phyloP scores from a whole-genome alignment of 2,797 vertebrate genomes.

The Bovichtus variegatus region DNA sequence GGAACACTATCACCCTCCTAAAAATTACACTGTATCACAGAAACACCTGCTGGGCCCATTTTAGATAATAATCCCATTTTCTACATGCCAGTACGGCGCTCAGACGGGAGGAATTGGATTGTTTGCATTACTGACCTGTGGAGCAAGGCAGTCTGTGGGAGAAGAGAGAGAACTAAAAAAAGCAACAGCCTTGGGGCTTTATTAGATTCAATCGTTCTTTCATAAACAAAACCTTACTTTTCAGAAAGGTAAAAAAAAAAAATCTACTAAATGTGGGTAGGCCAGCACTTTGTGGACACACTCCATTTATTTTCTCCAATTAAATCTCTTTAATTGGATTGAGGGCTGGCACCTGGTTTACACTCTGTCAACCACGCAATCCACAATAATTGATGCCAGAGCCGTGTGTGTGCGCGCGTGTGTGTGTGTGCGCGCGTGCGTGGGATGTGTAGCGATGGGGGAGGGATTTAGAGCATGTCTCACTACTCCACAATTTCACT shows the following conservation, averaged over 20 bases:
- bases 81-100: slow-evolving; percentile 67
- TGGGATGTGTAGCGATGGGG: slow-evolving; percentile 63
- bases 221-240: slow-evolving; percentile 81
- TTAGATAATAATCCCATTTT: slow-evolving; percentile 79
- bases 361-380: slow-evolving; percentile 83
- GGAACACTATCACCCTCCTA: slow-evolving; percentile 46
- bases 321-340: slow-evolving; percentile 85
- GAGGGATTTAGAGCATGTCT: slow-evolving; percentile 78
- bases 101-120: slow-evolving; percentile 75
- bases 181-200: slow-evolving; percentile 74
- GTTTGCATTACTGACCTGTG: slow-evolving; percentile 82
- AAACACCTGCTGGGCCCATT: slow-evolving; percentile 77
- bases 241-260: slow-evolving; percentile 51
- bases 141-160: slow-evolving; percentile 72
- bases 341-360: slow-evolving; percentile 85
- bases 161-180: too few relatives aligned
- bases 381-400: slow-evolving; percentile 81
- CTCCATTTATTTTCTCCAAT: slow-evolving; percentile 85
- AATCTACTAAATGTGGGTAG: slow-evolving; percentile 71
- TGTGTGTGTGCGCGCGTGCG: slow-evolving; percentile 43
- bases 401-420: slow-evolving; percentile 41
- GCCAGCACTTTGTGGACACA: slow-evolving; percentile 80
- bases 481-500: slow-evolving; percentile 75
- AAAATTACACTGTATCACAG: slow-evolving; percentile 62
- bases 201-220: slow-evolving; percentile 79